phyloP scores from a whole-genome alignment of 2,797 vertebrate species.

The Characodon lateralis region DNA sequence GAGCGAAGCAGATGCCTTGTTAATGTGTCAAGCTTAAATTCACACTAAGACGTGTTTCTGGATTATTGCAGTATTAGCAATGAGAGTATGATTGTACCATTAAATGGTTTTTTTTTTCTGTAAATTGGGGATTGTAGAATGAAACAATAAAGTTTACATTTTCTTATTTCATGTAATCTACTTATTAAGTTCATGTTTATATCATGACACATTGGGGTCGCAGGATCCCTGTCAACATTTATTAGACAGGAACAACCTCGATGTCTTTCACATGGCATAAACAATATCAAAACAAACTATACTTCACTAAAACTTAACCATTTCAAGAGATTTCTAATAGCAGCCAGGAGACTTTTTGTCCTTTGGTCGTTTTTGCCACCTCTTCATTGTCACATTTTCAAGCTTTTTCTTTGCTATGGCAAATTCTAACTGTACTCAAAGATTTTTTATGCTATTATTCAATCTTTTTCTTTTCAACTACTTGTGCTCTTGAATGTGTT shows the following conservation, averaged over 20 bases:
- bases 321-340: background rate
- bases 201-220: background rate
- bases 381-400: background rate
- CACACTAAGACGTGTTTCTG: constrained; percentile 49
- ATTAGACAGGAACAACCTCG: background rate
- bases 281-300: no score
- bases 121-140: constrained; percentile 78
- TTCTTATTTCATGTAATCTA: constrained; percentile 71
- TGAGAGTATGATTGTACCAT: constrained; percentile 79
- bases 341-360: background rate
- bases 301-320: background rate
- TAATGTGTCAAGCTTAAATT: constrained; percentile 68
- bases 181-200: constrained; percentile 14
- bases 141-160: constrained; percentile 87
- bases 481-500: no score
- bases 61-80: constrained; percentile 76
- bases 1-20: constrained; percentile 45
- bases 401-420: background rate
- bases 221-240: background rate
- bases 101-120: constrained; percentile 74
- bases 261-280: background rate
- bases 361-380: background rate
- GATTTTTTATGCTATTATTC: background rate
- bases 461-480: background rate
- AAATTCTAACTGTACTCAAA: background rate